phyloP scores from a whole-genome alignment of 64 coral and sea anemone genomes.

The Actinia equina region DNA sequence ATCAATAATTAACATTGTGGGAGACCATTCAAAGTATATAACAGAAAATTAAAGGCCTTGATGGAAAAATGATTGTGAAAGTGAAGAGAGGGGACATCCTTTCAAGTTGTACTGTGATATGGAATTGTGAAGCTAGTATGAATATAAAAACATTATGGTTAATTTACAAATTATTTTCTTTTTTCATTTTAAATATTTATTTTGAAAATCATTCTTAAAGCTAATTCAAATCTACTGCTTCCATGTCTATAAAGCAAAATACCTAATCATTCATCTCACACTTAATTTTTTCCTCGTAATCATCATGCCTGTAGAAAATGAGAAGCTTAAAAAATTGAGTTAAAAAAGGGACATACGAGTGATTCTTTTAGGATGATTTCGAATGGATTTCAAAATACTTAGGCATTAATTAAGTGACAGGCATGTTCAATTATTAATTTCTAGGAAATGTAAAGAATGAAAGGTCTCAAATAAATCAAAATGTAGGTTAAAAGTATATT shows the following conservation, averaged over 20 bases:
- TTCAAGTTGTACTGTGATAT: background rate
- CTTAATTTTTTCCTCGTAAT: background rate
- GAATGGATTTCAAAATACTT: no score
- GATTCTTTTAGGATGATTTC: no score
- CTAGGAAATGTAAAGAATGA: no score
- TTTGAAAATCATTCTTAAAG: background rate
- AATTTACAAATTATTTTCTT: background rate
- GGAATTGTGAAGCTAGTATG: background rate
- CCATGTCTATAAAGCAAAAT: background rate
- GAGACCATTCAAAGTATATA: background rate
- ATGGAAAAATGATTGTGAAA: background rate
- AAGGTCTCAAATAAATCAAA: no score
- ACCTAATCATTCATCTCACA: background rate
- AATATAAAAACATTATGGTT: background rate
- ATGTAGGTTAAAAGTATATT: no score
- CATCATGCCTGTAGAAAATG: background rate
- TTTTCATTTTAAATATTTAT: background rate
- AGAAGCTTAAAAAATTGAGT: background rate
- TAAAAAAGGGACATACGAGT: no score
- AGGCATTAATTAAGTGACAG: no score
- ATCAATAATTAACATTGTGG: conserved; percentile 8
- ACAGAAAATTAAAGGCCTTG: background rate
- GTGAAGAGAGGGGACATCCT: background rate
- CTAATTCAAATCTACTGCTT: background rate
- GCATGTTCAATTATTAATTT: no score